Base-by-base conservation (phyloP, 2,888 invertebrate genomes). In the Andrena minutula region DNA sequence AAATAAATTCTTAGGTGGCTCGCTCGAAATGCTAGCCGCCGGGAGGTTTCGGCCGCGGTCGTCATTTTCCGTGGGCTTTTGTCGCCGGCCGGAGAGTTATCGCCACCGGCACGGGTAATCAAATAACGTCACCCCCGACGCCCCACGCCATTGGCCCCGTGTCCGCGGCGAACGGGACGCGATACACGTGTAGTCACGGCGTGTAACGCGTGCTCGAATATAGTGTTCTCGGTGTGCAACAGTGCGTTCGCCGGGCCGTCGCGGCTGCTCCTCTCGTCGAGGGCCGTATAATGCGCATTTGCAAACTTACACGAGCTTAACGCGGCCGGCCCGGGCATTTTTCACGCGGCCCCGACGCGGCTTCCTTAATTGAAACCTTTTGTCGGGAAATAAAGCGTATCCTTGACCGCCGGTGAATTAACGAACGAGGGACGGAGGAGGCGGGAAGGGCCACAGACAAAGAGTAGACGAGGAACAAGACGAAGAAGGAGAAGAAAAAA, bases 151-250 rank as follows among this genome's bases (percentile, higher is more conserved):
- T 79, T 88, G 89, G 89, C 82, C 87, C 56, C 70, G 76, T 85
- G 87, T 87, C 86, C 70, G 77, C 75, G 82, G 82, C 77, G 77
- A 79, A 63, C 84, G 84, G 83, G 82, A 87, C 88, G 79, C 56
- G 84, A 70, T 89, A 88, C 88, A 88, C 89, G 88, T 88, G 88
- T 88, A 88, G 75, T 80, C 84, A 80, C 84, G 79, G 89, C 86
- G 79, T 86, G 89, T 88, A 88, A 88, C 89, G 88, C 89, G 86
- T 88, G 88, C 89, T 88, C 86, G 88, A 86, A 84, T 87, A 84
- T 83, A 86, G 84, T 75, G 82, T 87, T 85, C 69, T 74, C 87
- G 69, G 83, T 74, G 85, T 77, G 85, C 80, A 80, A 83, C 88
- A 77, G 85, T 65, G 88, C 85, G 78, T 82, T 84, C 80, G 83